Conservation (phyloP, 1,140 invertebrate species). For the Pogonognathellus flavescens region DNA sequence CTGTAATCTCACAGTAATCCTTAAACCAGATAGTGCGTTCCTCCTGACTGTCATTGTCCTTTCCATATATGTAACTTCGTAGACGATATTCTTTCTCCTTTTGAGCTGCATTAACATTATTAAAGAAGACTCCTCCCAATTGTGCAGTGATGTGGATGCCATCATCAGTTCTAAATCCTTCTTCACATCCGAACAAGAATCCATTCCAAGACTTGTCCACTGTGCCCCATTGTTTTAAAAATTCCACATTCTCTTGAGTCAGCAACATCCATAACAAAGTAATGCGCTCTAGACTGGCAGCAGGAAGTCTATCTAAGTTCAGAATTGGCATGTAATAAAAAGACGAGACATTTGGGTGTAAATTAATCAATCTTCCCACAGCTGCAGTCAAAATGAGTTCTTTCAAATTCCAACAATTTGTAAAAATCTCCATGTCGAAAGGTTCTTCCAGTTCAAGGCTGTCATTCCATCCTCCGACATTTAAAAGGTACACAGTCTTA, state of each 20-base stretch:
- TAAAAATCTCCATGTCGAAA: background rate
- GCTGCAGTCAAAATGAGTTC: background rate
- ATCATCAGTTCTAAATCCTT: background rate
- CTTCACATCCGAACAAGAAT: background rate
- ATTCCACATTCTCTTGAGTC: background rate
- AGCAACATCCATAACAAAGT: conserved; percentile 19
- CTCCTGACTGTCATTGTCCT: background rate
- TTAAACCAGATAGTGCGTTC: background rate
- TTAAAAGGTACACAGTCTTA: background rate
- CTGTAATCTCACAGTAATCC: background rate
- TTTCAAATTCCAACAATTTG: background rate
- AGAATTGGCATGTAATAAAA: conserved; percentile 8
- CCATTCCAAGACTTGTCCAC: conserved; percentile 12
- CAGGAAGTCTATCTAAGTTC: background rate
- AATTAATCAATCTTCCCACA: background rate
- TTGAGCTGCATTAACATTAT: background rate
- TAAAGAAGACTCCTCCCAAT: background rate
- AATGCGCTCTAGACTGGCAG: background rate
- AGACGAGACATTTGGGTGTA: background rate
- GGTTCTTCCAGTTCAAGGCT: background rate
- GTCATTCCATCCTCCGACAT: conserved; percentile 5
- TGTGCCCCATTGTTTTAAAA: background rate
- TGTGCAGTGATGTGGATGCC: background rate
- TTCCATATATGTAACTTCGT: background rate
- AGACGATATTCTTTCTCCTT: background rate